These are phyloP conservation scores for Nettapus auritus DNA, from an alignment of 2,113 vertebrate genomes.

Conservation along the genomic window DNA sequence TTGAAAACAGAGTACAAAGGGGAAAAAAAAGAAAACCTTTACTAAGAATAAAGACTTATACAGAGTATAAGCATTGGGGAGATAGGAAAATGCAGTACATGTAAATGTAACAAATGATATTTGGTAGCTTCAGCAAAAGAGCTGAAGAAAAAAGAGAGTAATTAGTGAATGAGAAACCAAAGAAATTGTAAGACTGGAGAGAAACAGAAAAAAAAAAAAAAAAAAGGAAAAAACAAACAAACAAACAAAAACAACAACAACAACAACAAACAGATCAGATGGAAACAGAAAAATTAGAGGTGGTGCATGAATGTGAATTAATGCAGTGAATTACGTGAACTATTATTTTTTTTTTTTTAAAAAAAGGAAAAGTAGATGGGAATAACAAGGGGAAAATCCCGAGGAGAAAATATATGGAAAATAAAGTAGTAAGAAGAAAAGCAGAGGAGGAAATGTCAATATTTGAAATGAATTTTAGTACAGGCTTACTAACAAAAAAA, in stretches of 20 bases:
- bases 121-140: not conserved
- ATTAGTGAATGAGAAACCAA: not conserved
- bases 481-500: not conserved
- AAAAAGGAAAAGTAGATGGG: not conserved
- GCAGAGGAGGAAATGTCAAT: not conserved
- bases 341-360: too few relatives aligned
- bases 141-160: not conserved
- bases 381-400: not conserved
- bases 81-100: not conserved
- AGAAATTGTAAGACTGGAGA: not conserved
- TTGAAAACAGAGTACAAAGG: not conserved
- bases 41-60: not conserved
- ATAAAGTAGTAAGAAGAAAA: not conserved
- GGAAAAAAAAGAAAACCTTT: conserved; percentile 9
- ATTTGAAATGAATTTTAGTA: not conserved
- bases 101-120: not conserved
- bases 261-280: not conserved
- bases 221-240: too few relatives aligned
- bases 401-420: not conserved
- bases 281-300: not conserved
- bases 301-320: not conserved
- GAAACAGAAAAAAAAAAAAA: not conserved
- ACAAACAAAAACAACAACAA: too few relatives aligned
- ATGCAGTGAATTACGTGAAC: not conserved
- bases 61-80: not conserved